Evolutionary conservation across 2,113 vertebrate genomes (phyloP).

Genomic region (Jaculus jaculus): DNA sequence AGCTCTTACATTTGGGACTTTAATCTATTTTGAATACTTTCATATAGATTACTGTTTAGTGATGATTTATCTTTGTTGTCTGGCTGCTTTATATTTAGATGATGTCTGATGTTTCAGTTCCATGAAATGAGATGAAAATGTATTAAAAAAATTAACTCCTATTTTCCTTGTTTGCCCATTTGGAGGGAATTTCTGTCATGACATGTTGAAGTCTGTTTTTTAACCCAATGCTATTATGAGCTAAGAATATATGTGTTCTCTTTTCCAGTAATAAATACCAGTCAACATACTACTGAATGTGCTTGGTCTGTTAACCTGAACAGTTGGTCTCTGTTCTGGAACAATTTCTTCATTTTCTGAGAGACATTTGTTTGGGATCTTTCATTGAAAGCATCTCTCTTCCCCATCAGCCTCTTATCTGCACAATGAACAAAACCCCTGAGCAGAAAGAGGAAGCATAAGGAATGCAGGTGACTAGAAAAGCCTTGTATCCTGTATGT

Average conservation of each 20-base stretch:
- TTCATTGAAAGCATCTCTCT: conserved; percentile 78
- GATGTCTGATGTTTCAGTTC: background rate
- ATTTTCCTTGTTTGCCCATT: conserved; percentile 37
- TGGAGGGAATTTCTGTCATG: conserved; percentile 4
- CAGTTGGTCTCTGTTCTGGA: conserved; percentile 81
- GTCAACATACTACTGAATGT: conserved; percentile 50
- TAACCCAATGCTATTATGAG: conserved; percentile 58
- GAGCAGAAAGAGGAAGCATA: conserved; percentile 61
- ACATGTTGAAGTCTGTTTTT: conserved; percentile 62
- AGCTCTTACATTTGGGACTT: background rate
- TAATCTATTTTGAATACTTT: conserved; percentile 18
- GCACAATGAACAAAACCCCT: conserved; percentile 77
- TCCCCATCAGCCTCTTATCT: conserved; percentile 72
- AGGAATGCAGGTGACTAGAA: conserved; percentile 74
- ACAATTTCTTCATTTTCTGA: conserved; percentile 81
- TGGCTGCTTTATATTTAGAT: conserved; percentile 31
- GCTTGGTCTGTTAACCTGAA: conserved; percentile 80
- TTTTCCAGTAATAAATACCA: conserved; percentile 67
- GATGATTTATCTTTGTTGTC: background rate
- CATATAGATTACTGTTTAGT: conserved; percentile 40
- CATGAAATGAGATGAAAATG: conserved; percentile 35
- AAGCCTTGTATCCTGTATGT: background rate
- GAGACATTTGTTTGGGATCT: conserved; percentile 79
- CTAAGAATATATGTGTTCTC: conserved; percentile 65
- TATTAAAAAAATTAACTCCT: conserved; percentile 43